phyloP scores from a whole-genome alignment of 2,113 vertebrate genomes.

The Perca flavescens region DNA sequence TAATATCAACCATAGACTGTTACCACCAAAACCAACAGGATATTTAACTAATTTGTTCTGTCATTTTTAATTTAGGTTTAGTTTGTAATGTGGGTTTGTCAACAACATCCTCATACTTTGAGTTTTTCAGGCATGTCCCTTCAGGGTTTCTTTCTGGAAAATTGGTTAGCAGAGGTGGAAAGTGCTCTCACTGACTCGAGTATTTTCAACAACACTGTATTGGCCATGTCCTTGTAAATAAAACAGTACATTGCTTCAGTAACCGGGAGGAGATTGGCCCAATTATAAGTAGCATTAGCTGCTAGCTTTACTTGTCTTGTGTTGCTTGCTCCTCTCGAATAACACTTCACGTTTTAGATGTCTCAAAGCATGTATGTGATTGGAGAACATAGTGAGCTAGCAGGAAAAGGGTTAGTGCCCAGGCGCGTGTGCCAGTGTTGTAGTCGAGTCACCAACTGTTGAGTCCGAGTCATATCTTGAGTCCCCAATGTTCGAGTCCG shows the following conservation, averaged over 20 bases:
- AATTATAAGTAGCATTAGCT: not conserved
- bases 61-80: not conserved
- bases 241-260: conserved; percentile 1
- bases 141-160: not conserved
- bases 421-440: too few species aligned
- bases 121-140: not conserved
- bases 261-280: not conserved
- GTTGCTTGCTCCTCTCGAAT: not conserved
- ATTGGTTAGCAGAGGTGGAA: not conserved
- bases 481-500: too few species aligned
- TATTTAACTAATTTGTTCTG: not conserved
- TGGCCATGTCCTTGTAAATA: conserved; percentile 8
- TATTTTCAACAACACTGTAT: not conserved
- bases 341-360: not conserved
- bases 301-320: not conserved
- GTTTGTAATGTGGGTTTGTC: not conserved
- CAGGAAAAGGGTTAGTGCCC: too few species aligned
- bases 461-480: too few species aligned
- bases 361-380: not conserved
- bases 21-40: conserved; percentile 9
- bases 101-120: not conserved
- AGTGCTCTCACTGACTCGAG: not conserved
- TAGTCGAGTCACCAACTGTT: too few species aligned
- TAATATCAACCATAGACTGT: not conserved
- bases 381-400: not conserved